Conservation (phyloP, 2,113 vertebrate genomes). For the Anoplopoma fimbria region DNA sequence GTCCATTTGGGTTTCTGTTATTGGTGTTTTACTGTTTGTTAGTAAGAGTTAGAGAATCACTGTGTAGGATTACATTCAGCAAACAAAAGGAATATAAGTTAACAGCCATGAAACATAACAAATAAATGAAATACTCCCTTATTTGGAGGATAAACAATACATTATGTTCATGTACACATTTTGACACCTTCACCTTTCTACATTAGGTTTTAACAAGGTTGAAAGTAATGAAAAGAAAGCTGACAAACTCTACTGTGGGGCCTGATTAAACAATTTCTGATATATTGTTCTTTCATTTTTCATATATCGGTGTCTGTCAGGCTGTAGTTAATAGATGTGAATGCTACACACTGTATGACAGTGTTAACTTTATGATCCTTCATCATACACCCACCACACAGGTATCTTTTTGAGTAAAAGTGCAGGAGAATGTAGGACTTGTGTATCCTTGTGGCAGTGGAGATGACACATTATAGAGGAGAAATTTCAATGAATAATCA, state of each 20-base stretch:
- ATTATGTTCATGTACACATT: background rate
- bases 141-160: background rate
- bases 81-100: background rate
- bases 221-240: background rate
- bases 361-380: background rate
- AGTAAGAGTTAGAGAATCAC: background rate
- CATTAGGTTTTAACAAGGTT: background rate
- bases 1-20: background rate
- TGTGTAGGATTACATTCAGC: background rate
- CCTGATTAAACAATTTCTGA: background rate
- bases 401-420: background rate
- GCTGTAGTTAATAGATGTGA: background rate
- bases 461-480: constrained; percentile 32
- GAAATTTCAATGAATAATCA: constrained; percentile 55
- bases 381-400: constrained; percentile 9
- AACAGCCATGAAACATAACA: background rate
- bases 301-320: background rate
- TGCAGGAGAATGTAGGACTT: constrained; percentile 2
- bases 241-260: too few species aligned
- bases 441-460: background rate
- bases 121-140: background rate
- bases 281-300: background rate
- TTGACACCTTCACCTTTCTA: background rate
- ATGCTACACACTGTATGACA: background rate
- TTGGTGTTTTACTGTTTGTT: background rate